Percentiles rank a stretch among this genome's conserved stretches.
Evolutionary conservation across 2,113 vertebrate species (phyloP).

Genomic region (Myanophis thanlyinensis): DNA sequence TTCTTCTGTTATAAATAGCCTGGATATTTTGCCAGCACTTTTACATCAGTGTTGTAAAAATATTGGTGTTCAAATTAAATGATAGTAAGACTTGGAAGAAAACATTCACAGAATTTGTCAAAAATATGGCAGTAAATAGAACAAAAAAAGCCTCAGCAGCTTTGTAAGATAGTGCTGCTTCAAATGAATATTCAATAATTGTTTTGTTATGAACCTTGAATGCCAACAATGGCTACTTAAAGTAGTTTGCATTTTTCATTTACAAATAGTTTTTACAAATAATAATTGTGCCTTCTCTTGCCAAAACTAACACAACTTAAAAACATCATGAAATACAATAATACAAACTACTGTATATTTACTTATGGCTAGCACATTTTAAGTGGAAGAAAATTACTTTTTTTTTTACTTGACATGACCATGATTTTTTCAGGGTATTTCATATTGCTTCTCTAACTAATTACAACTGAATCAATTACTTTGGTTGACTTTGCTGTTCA

Average conservation of each 20-base stretch:
- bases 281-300: not conserved
- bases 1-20: not conserved
- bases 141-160: not conserved
- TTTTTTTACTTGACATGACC: not conserved
- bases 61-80: not conserved
- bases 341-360: not conserved
- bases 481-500: constrained; percentile 10
- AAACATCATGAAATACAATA: not conserved
- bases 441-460: not conserved
- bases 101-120: not conserved
- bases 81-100: not conserved
- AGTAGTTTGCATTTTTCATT: not conserved
- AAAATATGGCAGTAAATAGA: not conserved
- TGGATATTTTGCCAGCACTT: not conserved
- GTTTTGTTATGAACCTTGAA: not conserved
- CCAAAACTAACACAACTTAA: not conserved
- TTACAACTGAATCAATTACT: constrained; percentile 9
- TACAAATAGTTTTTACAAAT: not conserved
- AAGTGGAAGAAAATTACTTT: not conserved
- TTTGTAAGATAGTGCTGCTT: not conserved
- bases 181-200: not conserved
- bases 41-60: not conserved
- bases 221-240: not conserved
- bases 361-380: not conserved
- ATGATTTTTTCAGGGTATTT: not conserved